Evolutionary conservation across 2,797 vertebrate genomes (phyloP), one percentile per base, ranked within the genome.

Genomic region (Lithobates pipiens): DNA sequence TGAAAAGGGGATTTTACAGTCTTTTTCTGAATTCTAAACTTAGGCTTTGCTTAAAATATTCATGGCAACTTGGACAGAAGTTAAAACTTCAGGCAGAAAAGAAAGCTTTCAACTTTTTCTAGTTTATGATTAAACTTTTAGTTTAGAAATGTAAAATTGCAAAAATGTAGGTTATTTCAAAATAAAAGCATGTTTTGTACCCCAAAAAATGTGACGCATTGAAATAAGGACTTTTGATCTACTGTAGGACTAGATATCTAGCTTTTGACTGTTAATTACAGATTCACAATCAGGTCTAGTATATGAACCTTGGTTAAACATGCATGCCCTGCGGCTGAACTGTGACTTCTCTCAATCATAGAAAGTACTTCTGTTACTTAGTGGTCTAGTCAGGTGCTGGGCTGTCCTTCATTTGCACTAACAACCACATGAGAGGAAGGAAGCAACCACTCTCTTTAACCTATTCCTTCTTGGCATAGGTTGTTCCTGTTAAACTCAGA

Each of bases 31-130:
- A 70, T 80, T 42, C 36, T 72, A 77, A 77, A 76, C 29, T 50
- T 69, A 46, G 73, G 73, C 84, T 72, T 32, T 70, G 72, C 67
- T 70, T 85, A 80, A 85, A 85, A 85, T 76, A 85, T 80, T 85
- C 72, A 80, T 85, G 77, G 54, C 63, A 80, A 70, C 63, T 69
- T 23, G 72, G 65, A 29, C 36, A 80, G 71, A 76, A 29, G 42
- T 67, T 57, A 68, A 54, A 80, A 80, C 27, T 79, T 54, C 39
- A 69, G 61, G 29, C 54, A 76, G 32, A 63, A 42, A 57, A 25
- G 44, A 85, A 80, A 85, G 46, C 57, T 69, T 81, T 81, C 65
- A 54, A 21, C 69, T 76, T 70, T 44, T 68, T 75, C 21, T 39
- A 67, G 18, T 50, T 67, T 65, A 3, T 34, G 54, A 34, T 65